Percentiles rank a stretch among this genome's conserved stretches.
These are phyloP conservation scores for Geotria australis DNA, from an alignment of 2,797 vertebrate genomes.

Conservation along the genomic window DNA sequence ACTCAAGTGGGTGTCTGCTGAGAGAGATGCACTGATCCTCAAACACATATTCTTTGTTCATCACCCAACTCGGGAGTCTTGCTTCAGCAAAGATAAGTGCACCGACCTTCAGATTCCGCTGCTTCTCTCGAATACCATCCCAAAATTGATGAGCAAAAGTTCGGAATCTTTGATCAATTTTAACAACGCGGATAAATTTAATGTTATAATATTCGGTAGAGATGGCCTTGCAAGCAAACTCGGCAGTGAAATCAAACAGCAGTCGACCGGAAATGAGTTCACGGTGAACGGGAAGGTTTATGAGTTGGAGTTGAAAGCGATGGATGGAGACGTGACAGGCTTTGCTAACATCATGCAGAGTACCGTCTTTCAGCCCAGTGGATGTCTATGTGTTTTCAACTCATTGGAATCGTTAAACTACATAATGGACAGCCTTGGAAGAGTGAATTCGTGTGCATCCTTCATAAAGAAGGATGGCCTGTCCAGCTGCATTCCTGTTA, in stretches of 20 bases:
- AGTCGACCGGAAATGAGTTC: slow-evolving; percentile 93
- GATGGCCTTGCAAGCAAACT: slow-evolving; percentile 88
- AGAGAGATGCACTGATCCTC: slow-evolving; percentile 79
- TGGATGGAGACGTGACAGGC: slow-evolving; percentile 70
- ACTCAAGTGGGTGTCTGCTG: slow-evolving; percentile 86
- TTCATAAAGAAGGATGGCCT: slow-evolving; percentile 55
- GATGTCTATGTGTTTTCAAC: slow-evolving; percentile 91
- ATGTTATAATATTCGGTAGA: slow-evolving; percentile 80
- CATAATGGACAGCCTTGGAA: slow-evolving; percentile 70
- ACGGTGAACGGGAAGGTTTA: slow-evolving; percentile 94
- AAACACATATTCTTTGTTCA: slow-evolving; percentile 99
- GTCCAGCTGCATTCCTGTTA: slow-evolving; percentile 56
- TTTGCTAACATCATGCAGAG: slow-evolving; percentile 67
- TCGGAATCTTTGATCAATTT: slow-evolving; percentile 62
- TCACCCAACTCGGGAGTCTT: slow-evolving; percentile 95
- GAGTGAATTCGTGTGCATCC: slow-evolving; percentile 60
- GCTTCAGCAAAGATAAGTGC: slow-evolving; percentile 74
- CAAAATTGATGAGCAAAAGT: slow-evolving; percentile 60
- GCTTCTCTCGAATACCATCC: slow-evolving; percentile 54
- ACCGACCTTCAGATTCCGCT: slow-evolving; percentile 84
- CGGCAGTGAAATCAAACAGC: slow-evolving; percentile 78
- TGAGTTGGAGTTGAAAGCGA: slow-evolving; percentile 64
- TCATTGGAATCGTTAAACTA: slow-evolving; percentile 92
- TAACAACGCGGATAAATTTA: slow-evolving; percentile 79
- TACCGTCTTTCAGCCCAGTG: slow-evolving; percentile 67